Evolutionary conservation across 2,797 vertebrate species (phyloP).

Genomic region (Tarsius wallacei): DNA sequence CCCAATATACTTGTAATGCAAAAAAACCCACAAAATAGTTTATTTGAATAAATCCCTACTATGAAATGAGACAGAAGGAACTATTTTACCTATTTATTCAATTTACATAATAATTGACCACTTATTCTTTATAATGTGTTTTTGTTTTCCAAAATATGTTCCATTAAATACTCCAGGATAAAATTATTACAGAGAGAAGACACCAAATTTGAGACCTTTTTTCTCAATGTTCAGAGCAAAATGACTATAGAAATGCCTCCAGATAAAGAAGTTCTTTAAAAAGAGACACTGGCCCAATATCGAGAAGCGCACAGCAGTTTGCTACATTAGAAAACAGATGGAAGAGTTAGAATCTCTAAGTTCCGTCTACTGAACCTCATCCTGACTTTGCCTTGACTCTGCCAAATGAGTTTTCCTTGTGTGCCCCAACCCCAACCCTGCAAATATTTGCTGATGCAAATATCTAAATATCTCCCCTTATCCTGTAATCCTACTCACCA

Average conservation of each 20-base stretch:
- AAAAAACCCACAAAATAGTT: slow-evolving; percentile 30
- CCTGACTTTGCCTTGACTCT: not conserved
- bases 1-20: not conserved
- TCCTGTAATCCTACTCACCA: not conserved
- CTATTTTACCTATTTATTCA: not conserved
- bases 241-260: not conserved
- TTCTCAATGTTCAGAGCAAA: slow-evolving; percentile 45
- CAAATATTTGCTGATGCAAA: not conserved
- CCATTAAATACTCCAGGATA: not conserved
- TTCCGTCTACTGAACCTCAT: not conserved
- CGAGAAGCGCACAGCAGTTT: not conserved
- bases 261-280: too few species aligned
- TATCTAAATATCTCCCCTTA: not conserved
- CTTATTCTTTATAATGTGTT: slow-evolving; percentile 9
- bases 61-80: not conserved
- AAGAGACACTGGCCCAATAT: not conserved
- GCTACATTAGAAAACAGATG: slow-evolving; percentile 30
- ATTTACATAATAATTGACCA: not conserved
- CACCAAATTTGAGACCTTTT: slow-evolving; percentile 1
- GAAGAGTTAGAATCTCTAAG: not conserved
- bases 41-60: not conserved
- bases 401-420: not conserved
- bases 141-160: slow-evolving; percentile 46
- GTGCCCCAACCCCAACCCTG: not conserved
- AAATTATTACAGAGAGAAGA: not conserved